phyloP scores from a whole-genome alignment of 1,140 invertebrate genomes.

The Muscidifurax raptorellus region DNA sequence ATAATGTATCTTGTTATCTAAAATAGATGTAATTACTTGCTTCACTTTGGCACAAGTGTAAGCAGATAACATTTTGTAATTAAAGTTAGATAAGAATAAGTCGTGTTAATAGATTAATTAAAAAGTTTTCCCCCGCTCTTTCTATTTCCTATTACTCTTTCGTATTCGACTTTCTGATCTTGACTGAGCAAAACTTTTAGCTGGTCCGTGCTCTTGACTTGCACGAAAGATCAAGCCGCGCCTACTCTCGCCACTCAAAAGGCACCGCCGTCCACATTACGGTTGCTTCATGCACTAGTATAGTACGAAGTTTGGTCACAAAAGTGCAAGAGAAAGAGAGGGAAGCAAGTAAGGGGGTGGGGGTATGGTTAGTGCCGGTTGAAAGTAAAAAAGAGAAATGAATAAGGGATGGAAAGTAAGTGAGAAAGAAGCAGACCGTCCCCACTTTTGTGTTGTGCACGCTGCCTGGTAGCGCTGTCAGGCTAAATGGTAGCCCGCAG shows the following conservation, averaged over 20 bases:
- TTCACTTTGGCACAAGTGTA: no score
- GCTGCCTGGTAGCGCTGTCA: constrained; percentile 43
- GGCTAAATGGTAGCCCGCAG: constrained; percentile 40
- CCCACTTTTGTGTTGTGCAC: not conserved
- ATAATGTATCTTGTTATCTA: no score
- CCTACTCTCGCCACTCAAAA: constrained; percentile 38
- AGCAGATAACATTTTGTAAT: no score
- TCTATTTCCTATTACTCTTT: not conserved
- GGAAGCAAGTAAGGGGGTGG: not conserved
- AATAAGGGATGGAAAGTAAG: constrained; percentile 15
- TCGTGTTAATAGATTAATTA: not conserved
- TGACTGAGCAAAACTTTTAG: constrained; percentile 15
- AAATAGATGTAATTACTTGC: no score
- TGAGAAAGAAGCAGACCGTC: constrained; percentile 12
- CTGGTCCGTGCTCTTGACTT: not conserved
- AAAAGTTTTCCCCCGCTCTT: not conserved
- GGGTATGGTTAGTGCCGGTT: not conserved
- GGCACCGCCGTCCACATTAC: not conserved
- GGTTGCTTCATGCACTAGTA: not conserved
- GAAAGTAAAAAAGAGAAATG: not conserved
- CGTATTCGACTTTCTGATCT: constrained; percentile 12
- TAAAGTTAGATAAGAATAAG: no score
- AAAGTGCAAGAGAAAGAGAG: not conserved
- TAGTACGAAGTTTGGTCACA: not conserved
- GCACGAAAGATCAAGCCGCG: constrained; percentile 38